Base-by-base conservation (phyloP, 35 echinoderm and acorn worm genomes). In the Strongylocentrotus purpuratus region DNA sequence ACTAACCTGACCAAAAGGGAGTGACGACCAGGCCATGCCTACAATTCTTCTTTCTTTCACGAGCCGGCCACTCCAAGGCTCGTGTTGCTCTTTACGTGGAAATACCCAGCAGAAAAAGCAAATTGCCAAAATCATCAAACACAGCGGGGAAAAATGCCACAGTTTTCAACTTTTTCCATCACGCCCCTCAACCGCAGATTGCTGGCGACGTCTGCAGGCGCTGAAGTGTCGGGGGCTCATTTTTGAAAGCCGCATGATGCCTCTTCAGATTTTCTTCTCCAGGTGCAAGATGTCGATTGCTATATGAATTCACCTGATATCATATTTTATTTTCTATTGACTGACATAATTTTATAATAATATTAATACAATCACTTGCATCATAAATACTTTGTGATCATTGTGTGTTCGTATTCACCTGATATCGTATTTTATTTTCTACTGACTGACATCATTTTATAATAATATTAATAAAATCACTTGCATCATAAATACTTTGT, bases 41-140 rank as follows among this genome's bases (percentile, higher is more conserved):
- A 15, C 50, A 55, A 55, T 55, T 11, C 50, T 55, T 55, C 50
- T 55, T 2, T 14, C 10, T 55, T 71, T 71, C 17, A 71, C 25
- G 61, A 71, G 25, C 2, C 48, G 48, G 8, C 20, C 61, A 20
- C 61, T n/a, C 17, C 5, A 7, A 22, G 7, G 7, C 20, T 78
- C 65, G 65, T 4, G 65, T 22, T 78, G 25, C 28, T 15, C 15
- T 78, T 78, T 78, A 78, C 65, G 7, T 78, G 65, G 65, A 78
- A 78, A 78, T 78, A n/a, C 20, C 65, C 65, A 78, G 5, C 65
- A 28, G 2, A 8, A 22, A 50, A 78, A 78, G 65, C 22, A n/a
- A 78, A 78, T 78, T 78, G 65, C 65, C 65, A n/a, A 78, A 78
- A 78, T 78, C 65, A 78, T 18, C 65, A 78, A 78, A 78, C 20